phyloP scores from a whole-genome alignment of 2,888 invertebrate genomes.

The Noctua janthe region DNA sequence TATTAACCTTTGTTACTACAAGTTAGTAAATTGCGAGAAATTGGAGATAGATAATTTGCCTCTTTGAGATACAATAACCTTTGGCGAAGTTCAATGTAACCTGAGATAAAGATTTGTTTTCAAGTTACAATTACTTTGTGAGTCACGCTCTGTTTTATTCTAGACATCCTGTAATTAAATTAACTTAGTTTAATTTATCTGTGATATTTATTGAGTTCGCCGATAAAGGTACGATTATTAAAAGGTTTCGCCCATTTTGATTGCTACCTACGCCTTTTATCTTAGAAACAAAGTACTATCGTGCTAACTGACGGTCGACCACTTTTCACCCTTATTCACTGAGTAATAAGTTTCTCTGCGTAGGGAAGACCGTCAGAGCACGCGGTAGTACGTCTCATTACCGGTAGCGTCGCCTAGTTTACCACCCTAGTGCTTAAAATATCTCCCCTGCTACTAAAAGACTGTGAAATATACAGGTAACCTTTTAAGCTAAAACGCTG shows the following conservation, averaged over 20 bases:
- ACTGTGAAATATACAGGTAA: slow-evolving; percentile 34
- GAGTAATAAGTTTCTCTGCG: no score
- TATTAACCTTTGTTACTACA: slow-evolving; percentile 69
- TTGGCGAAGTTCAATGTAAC: slow-evolving; percentile 50
- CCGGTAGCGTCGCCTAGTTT: slow-evolving; percentile 12
- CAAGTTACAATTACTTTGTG: slow-evolving; percentile 51
- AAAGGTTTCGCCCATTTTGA: slow-evolving; percentile 14
- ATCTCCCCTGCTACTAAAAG: slow-evolving; percentile 25
- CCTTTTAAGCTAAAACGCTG: slow-evolving; percentile 49
- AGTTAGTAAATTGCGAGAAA: slow-evolving; percentile 67
- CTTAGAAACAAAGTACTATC: background rate
- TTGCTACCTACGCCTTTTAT: background rate
- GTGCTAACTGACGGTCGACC: no score
- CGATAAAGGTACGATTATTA: background rate
- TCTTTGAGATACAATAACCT: slow-evolving; percentile 65
- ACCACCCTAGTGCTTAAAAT: slow-evolving; percentile 1
- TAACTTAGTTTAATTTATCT: slow-evolving; percentile 8
- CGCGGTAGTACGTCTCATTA: background rate
- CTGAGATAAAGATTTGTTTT: slow-evolving; percentile 53
- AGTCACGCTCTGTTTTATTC: slow-evolving; percentile 25
- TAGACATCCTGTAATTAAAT: slow-evolving; percentile 49
- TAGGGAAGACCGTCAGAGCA: no score
- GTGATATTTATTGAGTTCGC: slow-evolving; percentile 3
- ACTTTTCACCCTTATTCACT: no score
- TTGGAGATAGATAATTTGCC: slow-evolving; percentile 67